A percentile compares a stretch with the other conserved stretches of the same genome.
phyloP scores from a whole-genome alignment of 2,113 vertebrate species.

The Charina bottae region DNA sequence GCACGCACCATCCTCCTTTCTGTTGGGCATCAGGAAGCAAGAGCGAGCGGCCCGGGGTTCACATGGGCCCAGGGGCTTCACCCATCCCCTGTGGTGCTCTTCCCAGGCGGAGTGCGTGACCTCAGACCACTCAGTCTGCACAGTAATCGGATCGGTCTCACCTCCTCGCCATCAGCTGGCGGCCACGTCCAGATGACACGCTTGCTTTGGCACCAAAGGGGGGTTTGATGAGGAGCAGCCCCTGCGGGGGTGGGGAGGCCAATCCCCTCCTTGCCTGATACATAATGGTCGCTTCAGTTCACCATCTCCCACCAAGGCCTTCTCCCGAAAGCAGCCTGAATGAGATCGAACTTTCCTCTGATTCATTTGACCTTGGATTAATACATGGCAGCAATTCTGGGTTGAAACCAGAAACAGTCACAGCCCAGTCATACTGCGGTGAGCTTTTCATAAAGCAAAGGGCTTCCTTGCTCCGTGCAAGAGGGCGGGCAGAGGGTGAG shows the following conservation, averaged over 20 bases:
- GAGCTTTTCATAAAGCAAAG: neutral
- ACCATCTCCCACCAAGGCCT: neutral
- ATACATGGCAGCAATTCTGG: neutral
- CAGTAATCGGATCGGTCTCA: neutral
- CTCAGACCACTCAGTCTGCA: neutral
- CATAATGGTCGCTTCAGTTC: neutral
- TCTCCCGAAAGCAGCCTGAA: neutral
- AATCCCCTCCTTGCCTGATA: neutral
- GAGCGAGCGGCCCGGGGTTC: too few species aligned
- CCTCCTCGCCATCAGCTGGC: neutral
- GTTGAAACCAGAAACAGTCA: neutral
- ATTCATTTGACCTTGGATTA: neutral
- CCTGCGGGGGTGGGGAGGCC: neutral
- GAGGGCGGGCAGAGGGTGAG: neutral
- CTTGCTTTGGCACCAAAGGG: neutral
- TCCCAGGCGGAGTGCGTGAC: neutral
- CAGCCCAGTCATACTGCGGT: neutral
- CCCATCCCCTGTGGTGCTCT: neutral
- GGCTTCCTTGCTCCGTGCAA: neutral
- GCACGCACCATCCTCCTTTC: too few species aligned
- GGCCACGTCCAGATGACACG: neutral
- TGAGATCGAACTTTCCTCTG: neutral
- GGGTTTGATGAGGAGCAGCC: neutral
- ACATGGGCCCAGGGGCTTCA: too few species aligned
- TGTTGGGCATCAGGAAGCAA: too few species aligned